These are phyloP conservation scores for Caenorhabditis sp. DNA, from an alignment of 2,888 invertebrate species.

Conservation along the genomic window DNA sequence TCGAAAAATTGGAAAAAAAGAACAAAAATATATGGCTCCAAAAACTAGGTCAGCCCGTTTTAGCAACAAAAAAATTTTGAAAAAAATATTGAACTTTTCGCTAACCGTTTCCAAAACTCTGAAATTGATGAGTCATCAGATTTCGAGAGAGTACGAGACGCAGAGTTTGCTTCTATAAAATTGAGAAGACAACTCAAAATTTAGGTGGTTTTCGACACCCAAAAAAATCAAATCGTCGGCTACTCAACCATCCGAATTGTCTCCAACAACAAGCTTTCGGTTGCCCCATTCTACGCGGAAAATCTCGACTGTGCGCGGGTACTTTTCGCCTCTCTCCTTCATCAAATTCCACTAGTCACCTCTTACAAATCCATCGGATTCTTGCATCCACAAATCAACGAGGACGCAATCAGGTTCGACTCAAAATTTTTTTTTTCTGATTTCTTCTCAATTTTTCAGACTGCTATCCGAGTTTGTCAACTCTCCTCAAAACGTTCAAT, in stretches of 20 bases:
- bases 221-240: constrained; percentile 30
- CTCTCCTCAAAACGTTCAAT: not conserved
- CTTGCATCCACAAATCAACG: constrained; percentile 30
- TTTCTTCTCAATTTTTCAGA: not conserved
- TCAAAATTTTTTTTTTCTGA: not conserved
- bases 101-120: no score
- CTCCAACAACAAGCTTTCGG: constrained; percentile 18
- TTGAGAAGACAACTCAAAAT: no score
- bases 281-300: constrained; percentile 43
- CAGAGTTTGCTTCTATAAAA: no score
- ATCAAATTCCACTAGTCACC: constrained; percentile 22
- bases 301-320: constrained; percentile 29
- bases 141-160: no score
- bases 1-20: no score
- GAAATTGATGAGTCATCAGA: no score
- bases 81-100: no score
- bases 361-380: constrained; percentile 20
- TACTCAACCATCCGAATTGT: constrained; percentile 37
- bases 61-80: no score
- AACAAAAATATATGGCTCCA: no score
- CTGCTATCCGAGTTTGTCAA: not conserved
- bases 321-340: constrained; percentile 17
- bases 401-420: constrained; percentile 15
- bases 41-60: no score
- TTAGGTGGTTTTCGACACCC: constrained; percentile 24